Conservation (phyloP, 92 coral and sea anemone genomes). For the Galaxea fascicularis region DNA sequence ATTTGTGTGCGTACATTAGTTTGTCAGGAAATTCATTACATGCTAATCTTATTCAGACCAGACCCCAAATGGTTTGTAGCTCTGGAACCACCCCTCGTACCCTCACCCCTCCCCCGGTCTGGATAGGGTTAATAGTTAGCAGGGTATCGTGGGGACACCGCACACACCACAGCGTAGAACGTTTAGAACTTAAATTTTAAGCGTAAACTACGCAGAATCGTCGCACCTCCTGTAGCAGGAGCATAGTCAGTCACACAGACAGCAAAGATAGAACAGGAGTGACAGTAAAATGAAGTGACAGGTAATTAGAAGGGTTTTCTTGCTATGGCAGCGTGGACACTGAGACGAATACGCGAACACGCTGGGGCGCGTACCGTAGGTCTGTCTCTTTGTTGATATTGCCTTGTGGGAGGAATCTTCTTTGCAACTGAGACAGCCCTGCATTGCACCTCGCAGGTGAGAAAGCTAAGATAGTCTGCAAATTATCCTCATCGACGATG, state of each 20-base stretch:
- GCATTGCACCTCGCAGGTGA: constrained; percentile 2
- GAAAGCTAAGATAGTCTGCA: neutral
- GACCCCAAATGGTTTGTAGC: neutral
- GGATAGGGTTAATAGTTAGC: neutral
- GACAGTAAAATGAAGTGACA: neutral
- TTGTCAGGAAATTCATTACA: neutral
- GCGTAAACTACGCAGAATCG: neutral
- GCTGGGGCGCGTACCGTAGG: neutral
- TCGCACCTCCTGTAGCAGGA: neutral
- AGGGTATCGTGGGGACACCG: constrained; percentile 1
- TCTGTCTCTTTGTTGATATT: neutral
- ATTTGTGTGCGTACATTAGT: neutral
- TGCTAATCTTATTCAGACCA: neutral
- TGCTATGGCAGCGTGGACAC: constrained; percentile 5
- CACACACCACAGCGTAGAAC: constrained; percentile 16
- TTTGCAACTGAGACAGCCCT: neutral
- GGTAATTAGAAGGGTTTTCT: neutral
- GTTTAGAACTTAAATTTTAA: neutral
- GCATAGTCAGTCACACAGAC: neutral
- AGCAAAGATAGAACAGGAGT: neutral
- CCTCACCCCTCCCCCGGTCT: neutral
- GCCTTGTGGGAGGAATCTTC: neutral
- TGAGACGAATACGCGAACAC: neutral
- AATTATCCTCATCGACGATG: neutral
- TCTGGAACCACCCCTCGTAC: neutral